phyloP scores from a whole-genome alignment of 2,888 invertebrate species.

The Augochlorella aurata region DNA sequence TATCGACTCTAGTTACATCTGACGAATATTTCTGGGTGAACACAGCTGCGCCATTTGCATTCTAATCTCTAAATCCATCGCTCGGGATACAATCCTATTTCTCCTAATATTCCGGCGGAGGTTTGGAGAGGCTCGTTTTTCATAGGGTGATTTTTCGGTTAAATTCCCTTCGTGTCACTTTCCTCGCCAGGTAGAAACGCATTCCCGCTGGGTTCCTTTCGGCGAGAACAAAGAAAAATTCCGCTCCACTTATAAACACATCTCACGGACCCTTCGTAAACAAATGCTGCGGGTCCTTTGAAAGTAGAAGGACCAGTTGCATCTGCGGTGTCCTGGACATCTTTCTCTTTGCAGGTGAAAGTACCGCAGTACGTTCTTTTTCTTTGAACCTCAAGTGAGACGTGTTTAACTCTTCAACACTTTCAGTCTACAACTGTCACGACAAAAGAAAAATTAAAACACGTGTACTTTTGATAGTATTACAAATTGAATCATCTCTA shows the following conservation, averaged over 20 bases:
- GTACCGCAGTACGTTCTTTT: background rate
- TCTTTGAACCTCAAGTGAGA: background rate
- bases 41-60: conserved; percentile 48
- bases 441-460: too few relatives aligned
- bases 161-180: conserved; percentile 69
- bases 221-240: conserved; percentile 72
- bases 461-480: too few relatives aligned
- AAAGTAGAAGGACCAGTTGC: conserved; percentile 39
- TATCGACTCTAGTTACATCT: too few relatives aligned
- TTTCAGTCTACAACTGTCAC: too few relatives aligned
- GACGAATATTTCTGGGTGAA: conserved; percentile 6
- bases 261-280: conserved; percentile 72
- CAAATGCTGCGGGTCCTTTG: conserved; percentile 49
- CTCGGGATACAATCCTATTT: conserved; percentile 46
- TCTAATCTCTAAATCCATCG: conserved; percentile 50
- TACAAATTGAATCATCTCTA: too few relatives aligned
- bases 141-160: conserved; percentile 70
- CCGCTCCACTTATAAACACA: conserved; percentile 73
- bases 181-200: conserved; percentile 51
- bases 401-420: too few relatives aligned
- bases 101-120: conserved; percentile 23
- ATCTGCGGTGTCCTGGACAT: conserved; percentile 17
- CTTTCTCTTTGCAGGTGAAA: conserved; percentile 26
- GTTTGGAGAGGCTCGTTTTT: conserved; percentile 65
- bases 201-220: conserved; percentile 28